Conservation (phyloP, 2,113 vertebrate species). For the Barnardius zonarius region DNA sequence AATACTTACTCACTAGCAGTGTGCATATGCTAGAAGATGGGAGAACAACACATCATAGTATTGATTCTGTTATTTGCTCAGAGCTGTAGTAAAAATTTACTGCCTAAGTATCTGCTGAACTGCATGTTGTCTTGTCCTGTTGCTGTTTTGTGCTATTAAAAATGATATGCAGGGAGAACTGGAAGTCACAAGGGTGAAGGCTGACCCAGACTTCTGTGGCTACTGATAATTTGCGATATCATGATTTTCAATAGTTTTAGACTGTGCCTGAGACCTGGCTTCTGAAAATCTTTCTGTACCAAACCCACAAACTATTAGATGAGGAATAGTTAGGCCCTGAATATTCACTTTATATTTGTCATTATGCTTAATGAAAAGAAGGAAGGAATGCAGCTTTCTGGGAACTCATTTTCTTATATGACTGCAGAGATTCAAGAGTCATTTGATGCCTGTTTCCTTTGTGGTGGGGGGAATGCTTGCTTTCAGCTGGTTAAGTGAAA, state of each 20-base stretch:
- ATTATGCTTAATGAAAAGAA: neutral
- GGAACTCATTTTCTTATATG: neutral
- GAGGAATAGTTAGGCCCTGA: neutral
- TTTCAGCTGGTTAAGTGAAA: slow-evolving; percentile 8
- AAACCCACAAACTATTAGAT: neutral
- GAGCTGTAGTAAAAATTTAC: neutral
- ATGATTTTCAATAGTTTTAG: neutral
- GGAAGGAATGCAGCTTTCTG: neutral
- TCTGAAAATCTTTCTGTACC: neutral
- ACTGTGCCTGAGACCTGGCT: neutral
- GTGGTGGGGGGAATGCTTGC: neutral
- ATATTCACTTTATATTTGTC: neutral
- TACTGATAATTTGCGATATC: neutral
- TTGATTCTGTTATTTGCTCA: neutral
- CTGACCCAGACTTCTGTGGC: neutral
- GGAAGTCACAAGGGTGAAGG: neutral
- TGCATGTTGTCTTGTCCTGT: neutral
- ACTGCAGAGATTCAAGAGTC: neutral
- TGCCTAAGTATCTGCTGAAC: neutral
- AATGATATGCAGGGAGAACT: neutral
- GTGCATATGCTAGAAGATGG: neutral
- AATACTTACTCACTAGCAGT: neutral
- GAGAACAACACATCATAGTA: neutral
- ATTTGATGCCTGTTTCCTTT: neutral
- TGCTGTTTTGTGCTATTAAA: neutral